Evolutionary conservation across 2,888 invertebrate genomes (phyloP).

Genomic region (Caenorhabditis zanzibari): DNA sequence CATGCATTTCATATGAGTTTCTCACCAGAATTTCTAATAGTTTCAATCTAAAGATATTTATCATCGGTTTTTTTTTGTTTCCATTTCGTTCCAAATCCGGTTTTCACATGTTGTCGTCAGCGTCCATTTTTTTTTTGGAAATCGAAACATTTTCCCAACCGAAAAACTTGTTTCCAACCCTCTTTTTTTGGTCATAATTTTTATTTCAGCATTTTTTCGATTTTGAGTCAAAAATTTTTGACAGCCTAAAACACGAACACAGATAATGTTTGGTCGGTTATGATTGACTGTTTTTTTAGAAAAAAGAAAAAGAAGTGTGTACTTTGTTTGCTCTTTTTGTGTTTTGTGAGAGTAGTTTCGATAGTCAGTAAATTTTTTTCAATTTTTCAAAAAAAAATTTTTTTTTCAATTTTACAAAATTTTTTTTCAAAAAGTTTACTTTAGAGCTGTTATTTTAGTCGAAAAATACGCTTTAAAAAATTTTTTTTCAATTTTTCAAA

Average conservation of each 20-base stretch:
- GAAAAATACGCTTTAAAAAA: no score
- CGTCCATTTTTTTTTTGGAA: background rate
- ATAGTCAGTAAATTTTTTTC: no score
- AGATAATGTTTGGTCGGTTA: conserved; percentile 55
- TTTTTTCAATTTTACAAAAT: no score
- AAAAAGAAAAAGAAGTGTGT: background rate
- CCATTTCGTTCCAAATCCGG: conserved; percentile 10
- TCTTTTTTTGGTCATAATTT: no score
- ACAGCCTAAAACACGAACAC: no score
- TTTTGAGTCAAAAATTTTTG: no score
- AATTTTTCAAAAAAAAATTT: no score
- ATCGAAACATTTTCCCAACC: background rate
- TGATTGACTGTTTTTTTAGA: conserved; percentile 29
- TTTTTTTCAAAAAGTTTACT: no score
- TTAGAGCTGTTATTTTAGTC: no score
- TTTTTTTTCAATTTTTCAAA: no score
- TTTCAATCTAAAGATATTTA: background rate
- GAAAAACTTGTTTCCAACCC: conserved; percentile 35
- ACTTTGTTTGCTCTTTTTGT: conserved; percentile 56
- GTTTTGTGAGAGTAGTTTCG: conserved; percentile 4
- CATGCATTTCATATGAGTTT: conserved; percentile 40
- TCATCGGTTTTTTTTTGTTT: background rate
- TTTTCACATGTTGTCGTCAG: background rate
- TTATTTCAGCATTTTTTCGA: no score
- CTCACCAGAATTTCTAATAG: background rate